Conservation (phyloP, 2,888 invertebrate species). For the Xanthorhoe spadicearia region DNA sequence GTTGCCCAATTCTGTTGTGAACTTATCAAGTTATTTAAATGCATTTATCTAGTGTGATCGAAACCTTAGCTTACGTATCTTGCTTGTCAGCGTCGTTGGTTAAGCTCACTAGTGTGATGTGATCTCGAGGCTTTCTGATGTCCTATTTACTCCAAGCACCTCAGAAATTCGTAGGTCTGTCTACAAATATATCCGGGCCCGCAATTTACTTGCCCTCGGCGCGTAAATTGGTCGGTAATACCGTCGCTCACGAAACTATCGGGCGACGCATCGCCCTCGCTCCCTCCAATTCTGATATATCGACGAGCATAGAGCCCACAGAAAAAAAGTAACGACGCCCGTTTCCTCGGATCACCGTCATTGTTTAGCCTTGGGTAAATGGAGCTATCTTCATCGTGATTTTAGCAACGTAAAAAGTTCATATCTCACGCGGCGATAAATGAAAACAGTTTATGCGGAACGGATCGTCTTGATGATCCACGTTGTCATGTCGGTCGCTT, state of each 20-base stretch:
- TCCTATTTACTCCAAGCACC: conserved; percentile 22
- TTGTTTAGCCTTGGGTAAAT: conserved; percentile 54
- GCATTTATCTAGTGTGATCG: not conserved
- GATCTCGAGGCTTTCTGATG: conserved; percentile 12
- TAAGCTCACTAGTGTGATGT: conserved; percentile 1
- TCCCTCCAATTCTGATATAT: conserved; percentile 64
- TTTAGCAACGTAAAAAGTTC: conserved; percentile 56
- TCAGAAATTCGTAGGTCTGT: conserved; percentile 33
- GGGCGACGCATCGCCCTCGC: conserved; percentile 49
- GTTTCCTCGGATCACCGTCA: conserved; percentile 47
- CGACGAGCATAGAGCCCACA: conserved; percentile 58
- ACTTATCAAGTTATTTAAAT: conserved; percentile 4
- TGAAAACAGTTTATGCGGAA: conserved; percentile 45
- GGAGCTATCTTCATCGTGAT: conserved; percentile 52
- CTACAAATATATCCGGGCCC: conserved; percentile 37
- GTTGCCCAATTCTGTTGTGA: not conserved
- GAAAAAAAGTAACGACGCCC: conserved; percentile 52
- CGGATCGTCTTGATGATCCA: conserved; percentile 44
- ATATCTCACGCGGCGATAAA: conserved; percentile 50
- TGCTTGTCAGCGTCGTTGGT: not conserved
- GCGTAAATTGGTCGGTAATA: conserved; percentile 62
- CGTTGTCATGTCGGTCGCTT: conserved; percentile 23
- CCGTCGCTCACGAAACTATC: conserved; percentile 58
- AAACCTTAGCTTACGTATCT: not conserved
- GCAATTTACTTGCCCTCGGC: conserved; percentile 57